Evolutionary conservation across 2,888 invertebrate genomes (phyloP).

Genomic region (Papilio gigon): DNA sequence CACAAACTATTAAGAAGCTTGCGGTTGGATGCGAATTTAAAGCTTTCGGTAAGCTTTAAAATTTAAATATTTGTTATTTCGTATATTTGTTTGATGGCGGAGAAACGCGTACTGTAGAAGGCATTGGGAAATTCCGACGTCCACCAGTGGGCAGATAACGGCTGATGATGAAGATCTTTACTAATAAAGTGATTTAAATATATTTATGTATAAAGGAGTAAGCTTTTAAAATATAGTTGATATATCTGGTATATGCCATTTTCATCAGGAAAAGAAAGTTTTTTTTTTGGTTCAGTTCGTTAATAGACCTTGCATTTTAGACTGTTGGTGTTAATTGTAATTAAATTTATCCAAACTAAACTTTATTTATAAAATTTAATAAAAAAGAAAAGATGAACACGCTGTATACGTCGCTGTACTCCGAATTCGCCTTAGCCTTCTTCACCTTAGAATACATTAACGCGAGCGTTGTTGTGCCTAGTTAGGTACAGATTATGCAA

Average conservation of each 20-base stretch:
- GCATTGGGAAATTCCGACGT: no score
- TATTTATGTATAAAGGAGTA: no score
- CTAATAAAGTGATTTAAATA: no score
- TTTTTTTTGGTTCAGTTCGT: not conserved
- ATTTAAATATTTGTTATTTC: not conserved
- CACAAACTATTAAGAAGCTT: conserved; percentile 20
- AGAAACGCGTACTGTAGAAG: no score
- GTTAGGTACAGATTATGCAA: conserved; percentile 60
- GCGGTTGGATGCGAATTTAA: not conserved
- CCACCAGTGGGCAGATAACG: no score
- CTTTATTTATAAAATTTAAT: not conserved
- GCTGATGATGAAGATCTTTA: no score
- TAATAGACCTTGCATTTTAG: not conserved
- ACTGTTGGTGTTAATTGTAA: not conserved
- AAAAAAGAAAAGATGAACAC: not conserved
- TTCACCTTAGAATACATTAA: conserved; percentile 41
- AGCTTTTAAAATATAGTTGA: no score
- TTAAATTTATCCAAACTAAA: not conserved
- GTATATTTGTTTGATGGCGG: not conserved
- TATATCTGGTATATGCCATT: not conserved
- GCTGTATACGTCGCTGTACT: not conserved
- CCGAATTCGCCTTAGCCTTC: conserved; percentile 35
- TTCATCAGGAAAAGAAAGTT: not conserved
- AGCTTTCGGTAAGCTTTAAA: not conserved
- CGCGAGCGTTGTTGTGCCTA: conserved; percentile 39